Evolutionary conservation across 2,888 invertebrate genomes (phyloP), one percentile per base, ranked within the genome.

Genomic region (Lochmaea capreae): DNA sequence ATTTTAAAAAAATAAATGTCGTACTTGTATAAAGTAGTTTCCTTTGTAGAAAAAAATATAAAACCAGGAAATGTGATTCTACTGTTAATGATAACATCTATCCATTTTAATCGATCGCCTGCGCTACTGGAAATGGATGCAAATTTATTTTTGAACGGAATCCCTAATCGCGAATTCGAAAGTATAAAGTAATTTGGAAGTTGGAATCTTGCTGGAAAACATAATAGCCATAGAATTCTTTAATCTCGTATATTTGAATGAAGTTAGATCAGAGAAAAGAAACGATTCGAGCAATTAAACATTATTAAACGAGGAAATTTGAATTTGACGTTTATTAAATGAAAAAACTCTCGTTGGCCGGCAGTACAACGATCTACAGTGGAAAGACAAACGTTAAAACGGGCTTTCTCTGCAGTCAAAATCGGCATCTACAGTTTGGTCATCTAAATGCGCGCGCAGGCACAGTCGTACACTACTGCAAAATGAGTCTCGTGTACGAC

Each of bases 61-160:
- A 39, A 39, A 8, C 9, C 33, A 6, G 6, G 8, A 39, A 39
- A 39, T 39, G 33, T 39, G 2, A 39, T 39, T 39, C 33, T 39
- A 39, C 1, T 9, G 8, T 39, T 39, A 39, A 39, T 39, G 33
- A 39, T 39, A 39, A 39, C 33, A 39, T 39, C 33, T 39, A 39
- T 33, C 33, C 33, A 33, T 39, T 39, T 39, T 39, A 39, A 39
- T 39, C 33, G 33, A 39, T 1, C 33, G 33, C 33, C 33, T 76
- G 72, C 58, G 74, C 78, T 74, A 76, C 76, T 76, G 77, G 75
- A 77, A 74, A 78, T 74, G 73, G 72, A 79, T 78, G 77, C 77
- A 78, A 79, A 79, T 79, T 79, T 78, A 74, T 72, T 70, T 70
- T 72, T 62, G 61, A 74, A 52, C 70, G 42, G 71, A 72, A 72